Evolutionary conservation across 2,797 vertebrate species (phyloP), one percentile per base, ranked within the genome.

Genomic region (Poecilia gillii): DNA sequence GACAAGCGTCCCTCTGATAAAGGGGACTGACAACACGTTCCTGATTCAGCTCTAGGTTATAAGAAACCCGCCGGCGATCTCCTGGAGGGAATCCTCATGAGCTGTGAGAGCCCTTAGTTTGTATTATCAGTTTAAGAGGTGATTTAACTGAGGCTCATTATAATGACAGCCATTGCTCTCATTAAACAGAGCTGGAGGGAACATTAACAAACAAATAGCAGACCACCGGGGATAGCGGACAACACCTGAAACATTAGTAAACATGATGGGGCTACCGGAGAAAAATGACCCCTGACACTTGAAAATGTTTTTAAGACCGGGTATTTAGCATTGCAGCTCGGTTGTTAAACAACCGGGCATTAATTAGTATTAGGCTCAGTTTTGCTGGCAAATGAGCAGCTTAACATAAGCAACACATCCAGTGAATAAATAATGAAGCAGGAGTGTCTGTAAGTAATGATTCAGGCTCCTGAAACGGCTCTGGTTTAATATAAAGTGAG

Each of bases 121-220:
- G 76, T 83, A 45, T 93, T 87, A 91, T 83, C 85, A 90, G 90
- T 94, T 92, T 91, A 91, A 89, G 86, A 90, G 86, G 77, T 76
- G 81, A 90, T 88, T 92, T 83, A 90, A 87, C 87, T 14, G 77
- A 77, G 77, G 77, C 84, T 83, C 59, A 76, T 85, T 85, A 87
- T 82, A 87, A 91, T 77, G 89, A 86, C 85, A 81, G 82, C 73
- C 74, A 75, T 81, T 77, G 74, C 51, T 79, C 88, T 89, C 82
- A 89, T 92, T 90, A 86, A 11, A 43, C 74, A 0, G 23, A 85
- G 72, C 71, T 81, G 78, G 82, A 82, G 78, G 83, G 80, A 86
- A 83, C 87, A 89, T 89, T 87, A 88, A 89, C 84, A 88, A 90
- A 90, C 84, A 91, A 88, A 77, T n/a, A 41, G 41, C 74, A 72